Percentiles rank a stretch among this genome's conserved stretches.
Conservation (phyloP, 2,888 invertebrate species). For the Trissonchulus latispiculum region DNA sequence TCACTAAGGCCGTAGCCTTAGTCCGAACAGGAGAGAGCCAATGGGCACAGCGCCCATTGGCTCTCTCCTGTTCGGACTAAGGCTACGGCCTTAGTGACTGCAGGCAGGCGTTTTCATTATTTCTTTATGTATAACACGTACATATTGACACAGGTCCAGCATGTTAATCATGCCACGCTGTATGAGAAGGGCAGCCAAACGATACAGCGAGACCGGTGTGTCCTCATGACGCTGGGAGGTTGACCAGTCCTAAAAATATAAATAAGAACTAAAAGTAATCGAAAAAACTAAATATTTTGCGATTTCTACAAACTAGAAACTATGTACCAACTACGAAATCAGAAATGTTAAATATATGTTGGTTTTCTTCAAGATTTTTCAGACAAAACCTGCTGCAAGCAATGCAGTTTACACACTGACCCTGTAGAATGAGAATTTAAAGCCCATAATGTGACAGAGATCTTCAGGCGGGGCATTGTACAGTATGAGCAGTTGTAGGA, state of each 20-base stretch:
- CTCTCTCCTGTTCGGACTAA: too few species aligned
- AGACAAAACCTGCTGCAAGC: constrained; percentile 1
- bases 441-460: constrained; percentile 85
- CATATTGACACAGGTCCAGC: constrained; percentile 81
- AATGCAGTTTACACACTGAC: constrained; percentile 29
- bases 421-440: constrained; percentile 64
- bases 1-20: too few species aligned
- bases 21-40: too few species aligned
- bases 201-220: constrained; percentile 73
- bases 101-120: too few species aligned
- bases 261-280: too few species aligned
- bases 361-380: background rate
- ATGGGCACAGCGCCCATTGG: too few species aligned
- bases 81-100: too few species aligned
- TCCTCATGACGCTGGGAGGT: constrained; percentile 35
- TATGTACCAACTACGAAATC: too few species aligned
- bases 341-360: too few species aligned
- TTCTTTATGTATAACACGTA: too few species aligned
- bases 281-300: too few species aligned
- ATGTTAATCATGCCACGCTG: constrained; percentile 74
- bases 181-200: constrained; percentile 75
- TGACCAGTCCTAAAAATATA: constrained; percentile 11
- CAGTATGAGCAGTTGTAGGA: constrained; percentile 18
- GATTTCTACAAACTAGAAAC: too few species aligned
- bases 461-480: constrained; percentile 51